Evolutionary conservation across 1,140 invertebrate genomes (phyloP).

Genomic region (Oryctes rhinoceros): DNA sequence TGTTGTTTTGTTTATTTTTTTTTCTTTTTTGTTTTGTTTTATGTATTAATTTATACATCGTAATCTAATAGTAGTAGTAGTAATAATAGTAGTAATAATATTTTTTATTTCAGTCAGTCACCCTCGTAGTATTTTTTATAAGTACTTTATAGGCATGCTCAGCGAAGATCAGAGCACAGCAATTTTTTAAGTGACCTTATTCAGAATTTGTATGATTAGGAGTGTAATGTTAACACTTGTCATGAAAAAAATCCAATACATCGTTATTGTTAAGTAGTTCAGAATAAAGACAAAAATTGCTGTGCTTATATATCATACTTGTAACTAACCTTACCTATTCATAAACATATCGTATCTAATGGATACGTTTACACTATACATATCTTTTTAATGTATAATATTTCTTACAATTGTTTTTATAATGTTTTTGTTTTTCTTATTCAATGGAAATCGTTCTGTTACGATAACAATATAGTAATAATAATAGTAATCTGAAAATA

Average conservation of each 20-base stretch:
- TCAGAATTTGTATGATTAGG: background rate
- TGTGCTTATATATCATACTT: constrained; percentile 1
- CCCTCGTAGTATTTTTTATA: constrained; percentile 49
- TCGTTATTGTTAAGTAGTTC: background rate
- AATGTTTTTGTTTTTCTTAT: background rate
- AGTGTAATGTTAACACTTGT: constrained; percentile 24
- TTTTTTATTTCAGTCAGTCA: constrained; percentile 51
- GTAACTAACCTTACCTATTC: constrained; percentile 20
- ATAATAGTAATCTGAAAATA: constrained; percentile 30
- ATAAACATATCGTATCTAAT: constrained; percentile 11
- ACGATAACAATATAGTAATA: constrained; percentile 28
- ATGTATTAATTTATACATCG: constrained; percentile 30
- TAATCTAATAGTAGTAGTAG: constrained; percentile 28
- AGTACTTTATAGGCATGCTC: constrained; percentile 51
- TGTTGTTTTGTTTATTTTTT: background rate
- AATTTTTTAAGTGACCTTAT: background rate
- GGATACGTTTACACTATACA: constrained; percentile 15
- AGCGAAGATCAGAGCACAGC: constrained; percentile 25
- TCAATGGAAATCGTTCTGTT: constrained; percentile 19
- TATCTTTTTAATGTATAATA: constrained; percentile 1
- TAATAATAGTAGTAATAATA: constrained; percentile 6
- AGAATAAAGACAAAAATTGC: constrained; percentile 6
- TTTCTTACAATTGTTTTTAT: constrained; percentile 20
- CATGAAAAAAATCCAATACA: background rate
- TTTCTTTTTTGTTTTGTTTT: constrained; percentile 1